Evolutionary conservation across 2,888 invertebrate species (phyloP), one percentile per base, ranked within the genome.

Genomic region (Nezara viridula): DNA sequence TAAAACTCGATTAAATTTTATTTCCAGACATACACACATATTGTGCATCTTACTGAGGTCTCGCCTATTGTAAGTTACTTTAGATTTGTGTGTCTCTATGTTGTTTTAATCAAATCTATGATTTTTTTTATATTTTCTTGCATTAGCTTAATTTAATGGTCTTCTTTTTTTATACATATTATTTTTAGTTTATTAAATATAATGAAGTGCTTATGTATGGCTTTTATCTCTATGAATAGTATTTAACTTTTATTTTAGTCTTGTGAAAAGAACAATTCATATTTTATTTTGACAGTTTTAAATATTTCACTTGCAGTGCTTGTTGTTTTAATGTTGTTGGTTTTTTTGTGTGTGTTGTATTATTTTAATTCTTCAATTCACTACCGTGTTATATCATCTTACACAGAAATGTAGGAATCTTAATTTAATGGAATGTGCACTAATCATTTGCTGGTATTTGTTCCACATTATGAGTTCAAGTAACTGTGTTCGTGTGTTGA

Each of bases 21-120:
- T 88, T 88, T 88, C 19, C 88, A 88, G 88, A 88, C 88, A 10
- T 88, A 88, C 50, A 73, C 88, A 66, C 88, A 88, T 44, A 88
- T 88, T 47, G 88, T 88, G 21, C 88, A 88, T 88, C 77, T 88
- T 40, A 88, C 88, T 2, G 88, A 88, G 77, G 32, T 47, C 37
- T 88, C 88, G 47, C 88, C 88, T 12, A 66, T 88, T 60, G 86
- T 86, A 86, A 86, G 86, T 86, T 4, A 40, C 1, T 49, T 32
- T 32, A 27, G 5, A 32, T 86, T 86, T 27, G 50, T 32, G 66
- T 81, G 21, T 86, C 50, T 60, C 40, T 52, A n/a, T 40, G 24
- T 55, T 2, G 60, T 52, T 5, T 60, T 52, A 32, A 40, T 86
- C 6, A n/a, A 32, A 50, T 1, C 40, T 60, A n/a, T 86, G 14